Percentiles rank a stretch among this genome's conserved stretches.
Evolutionary conservation across 2,113 vertebrate species (phyloP).

Genomic region (Pachycephala philippinensis): DNA sequence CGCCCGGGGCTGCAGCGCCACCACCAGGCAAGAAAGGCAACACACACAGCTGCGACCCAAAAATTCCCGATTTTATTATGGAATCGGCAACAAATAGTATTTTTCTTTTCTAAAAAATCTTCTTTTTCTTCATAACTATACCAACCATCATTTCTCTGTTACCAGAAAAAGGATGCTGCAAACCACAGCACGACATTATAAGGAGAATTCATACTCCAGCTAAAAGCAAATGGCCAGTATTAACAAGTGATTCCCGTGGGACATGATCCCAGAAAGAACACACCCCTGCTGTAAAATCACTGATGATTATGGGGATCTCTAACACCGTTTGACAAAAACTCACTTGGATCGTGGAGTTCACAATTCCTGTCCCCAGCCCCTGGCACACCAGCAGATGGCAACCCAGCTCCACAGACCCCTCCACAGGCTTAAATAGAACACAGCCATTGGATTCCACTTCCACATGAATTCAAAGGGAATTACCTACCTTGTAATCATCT

Average conservation of each 20-base stretch:
- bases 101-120: accelerated
- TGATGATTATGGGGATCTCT: too few relatives aligned
- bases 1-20: background rate
- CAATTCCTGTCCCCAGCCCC: background rate
- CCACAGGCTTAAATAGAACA: accelerated
- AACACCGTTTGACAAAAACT: background rate
- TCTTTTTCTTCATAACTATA: background rate
- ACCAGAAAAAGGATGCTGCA: background rate
- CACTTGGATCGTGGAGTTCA: accelerated
- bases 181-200: background rate
- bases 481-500: background rate
- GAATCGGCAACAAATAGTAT: background rate
- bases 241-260: background rate
- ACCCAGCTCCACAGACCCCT: background rate
- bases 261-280: background rate
- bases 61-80: accelerated
- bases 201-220: background rate
- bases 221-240: background rate
- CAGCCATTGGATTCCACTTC: background rate
- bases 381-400: constrained; percentile 40
- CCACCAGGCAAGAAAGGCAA: background rate
- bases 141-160: background rate
- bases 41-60: background rate
- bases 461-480: background rate
- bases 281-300: background rate